These are phyloP conservation scores for Corbicula japonica DNA, from an alignment of 2,888 invertebrate species.

Conservation along the genomic window DNA sequence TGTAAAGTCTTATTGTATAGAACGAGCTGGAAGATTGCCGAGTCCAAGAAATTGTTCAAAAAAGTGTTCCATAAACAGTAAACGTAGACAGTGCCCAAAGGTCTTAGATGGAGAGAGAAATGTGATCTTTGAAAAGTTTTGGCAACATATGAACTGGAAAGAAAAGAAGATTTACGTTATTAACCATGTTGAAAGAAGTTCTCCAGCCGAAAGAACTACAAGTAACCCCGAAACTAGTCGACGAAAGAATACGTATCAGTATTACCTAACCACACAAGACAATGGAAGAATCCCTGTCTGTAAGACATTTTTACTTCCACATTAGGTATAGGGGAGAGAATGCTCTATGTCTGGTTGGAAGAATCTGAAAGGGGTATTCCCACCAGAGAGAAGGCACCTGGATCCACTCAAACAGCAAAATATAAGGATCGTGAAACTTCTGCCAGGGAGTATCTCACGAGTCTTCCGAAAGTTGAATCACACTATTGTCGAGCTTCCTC, in stretches of 20 bases:
- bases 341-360: constrained; percentile 33
- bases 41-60: constrained; percentile 9
- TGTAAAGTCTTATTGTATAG: constrained; percentile 24
- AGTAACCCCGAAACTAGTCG: constrained; percentile 2
- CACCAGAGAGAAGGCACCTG: neutral
- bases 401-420: too few relatives aligned
- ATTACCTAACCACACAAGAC: constrained; percentile 12
- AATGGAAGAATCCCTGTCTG: constrained; percentile 31
- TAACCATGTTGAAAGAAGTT: constrained; percentile 5
- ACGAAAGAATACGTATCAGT: constrained; percentile 20
- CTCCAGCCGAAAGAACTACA: constrained; percentile 15
- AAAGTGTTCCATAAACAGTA: constrained; percentile 1
- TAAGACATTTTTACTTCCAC: constrained; percentile 45
- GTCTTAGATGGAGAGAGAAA: constrained; percentile 14
- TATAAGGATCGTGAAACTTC: constrained; percentile 15
- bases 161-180: constrained; percentile 26
- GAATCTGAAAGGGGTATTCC: constrained; percentile 20
- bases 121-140: constrained; percentile 30
- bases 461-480: constrained; percentile 50
- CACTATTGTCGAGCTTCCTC: constrained; percentile 55
- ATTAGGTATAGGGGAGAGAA: constrained; percentile 39
- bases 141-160: constrained; percentile 37
- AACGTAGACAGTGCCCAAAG: constrained; percentile 1
- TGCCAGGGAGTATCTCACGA: constrained; percentile 27
- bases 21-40: constrained; percentile 11